Evolutionary conservation across 2,797 vertebrate species (phyloP).

Genomic region (Anomalospiza imberbis): DNA sequence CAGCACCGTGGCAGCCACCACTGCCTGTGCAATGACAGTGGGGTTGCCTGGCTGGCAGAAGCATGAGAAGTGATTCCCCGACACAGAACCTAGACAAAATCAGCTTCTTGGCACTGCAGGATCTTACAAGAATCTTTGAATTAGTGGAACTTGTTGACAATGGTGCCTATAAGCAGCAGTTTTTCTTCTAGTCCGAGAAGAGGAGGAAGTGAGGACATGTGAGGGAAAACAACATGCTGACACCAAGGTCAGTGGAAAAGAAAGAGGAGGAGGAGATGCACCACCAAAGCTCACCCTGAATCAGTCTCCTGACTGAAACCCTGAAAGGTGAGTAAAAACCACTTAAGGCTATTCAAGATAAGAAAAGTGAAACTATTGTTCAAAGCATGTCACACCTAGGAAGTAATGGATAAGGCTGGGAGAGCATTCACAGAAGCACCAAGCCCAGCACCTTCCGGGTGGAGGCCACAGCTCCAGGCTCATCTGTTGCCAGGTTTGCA

Average conservation of each 20-base stretch:
- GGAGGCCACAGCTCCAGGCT: neutral
- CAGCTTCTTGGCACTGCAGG: neutral
- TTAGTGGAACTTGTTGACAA: neutral
- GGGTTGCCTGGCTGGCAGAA: neutral
- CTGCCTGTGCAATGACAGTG: neutral
- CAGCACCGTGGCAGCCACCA: rapidly evolving
- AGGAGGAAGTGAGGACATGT: neutral
- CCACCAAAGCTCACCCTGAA: neutral
- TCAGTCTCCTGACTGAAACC: neutral
- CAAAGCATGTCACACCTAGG: neutral
- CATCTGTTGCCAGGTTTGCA: neutral
- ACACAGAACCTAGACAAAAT: neutral
- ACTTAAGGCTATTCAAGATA: neutral
- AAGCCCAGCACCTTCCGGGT: neutral
- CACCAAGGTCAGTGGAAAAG: neutral
- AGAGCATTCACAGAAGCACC: neutral
- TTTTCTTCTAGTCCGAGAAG: neutral
- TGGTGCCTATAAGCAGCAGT: neutral
- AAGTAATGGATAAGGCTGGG: neutral
- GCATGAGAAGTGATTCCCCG: neutral
- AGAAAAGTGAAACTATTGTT: neutral
- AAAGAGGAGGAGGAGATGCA: neutral
- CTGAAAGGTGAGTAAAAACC: neutral
- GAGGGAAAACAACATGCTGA: neutral
- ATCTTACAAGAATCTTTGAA: neutral